Evolutionary conservation across 2,797 vertebrate genomes (phyloP).

Genomic region (Liasis olivaceus): DNA sequence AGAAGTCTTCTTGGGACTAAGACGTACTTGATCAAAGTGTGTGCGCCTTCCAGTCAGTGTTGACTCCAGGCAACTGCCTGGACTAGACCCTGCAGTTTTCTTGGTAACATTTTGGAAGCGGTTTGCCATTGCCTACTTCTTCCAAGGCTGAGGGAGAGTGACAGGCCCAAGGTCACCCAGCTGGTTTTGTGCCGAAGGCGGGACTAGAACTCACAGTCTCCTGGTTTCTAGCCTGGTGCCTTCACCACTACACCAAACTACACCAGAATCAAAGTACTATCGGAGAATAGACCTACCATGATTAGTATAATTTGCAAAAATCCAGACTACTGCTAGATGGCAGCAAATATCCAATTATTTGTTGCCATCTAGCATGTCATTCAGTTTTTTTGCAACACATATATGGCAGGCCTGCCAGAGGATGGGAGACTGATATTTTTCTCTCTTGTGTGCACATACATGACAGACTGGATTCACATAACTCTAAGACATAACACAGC

Average conservation of each 20-base stretch:
- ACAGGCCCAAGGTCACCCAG: neutral
- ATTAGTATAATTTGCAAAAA: neutral
- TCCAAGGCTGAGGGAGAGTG: neutral
- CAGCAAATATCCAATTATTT: neutral
- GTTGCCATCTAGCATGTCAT: neutral
- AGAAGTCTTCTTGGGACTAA: neutral
- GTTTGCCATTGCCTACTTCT: neutral
- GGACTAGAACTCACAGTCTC: neutral
- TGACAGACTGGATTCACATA: neutral
- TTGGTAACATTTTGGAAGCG: neutral
- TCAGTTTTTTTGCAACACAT: neutral
- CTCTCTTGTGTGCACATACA: neutral
- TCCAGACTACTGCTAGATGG: neutral
- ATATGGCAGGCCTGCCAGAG: neutral
- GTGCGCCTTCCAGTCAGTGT: neutral
- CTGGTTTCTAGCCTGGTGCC: neutral
- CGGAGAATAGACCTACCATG: neutral
- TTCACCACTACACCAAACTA: neutral
- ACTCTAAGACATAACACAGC: neutral
- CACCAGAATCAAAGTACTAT: neutral
- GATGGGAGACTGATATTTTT: neutral
- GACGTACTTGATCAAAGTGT: neutral
- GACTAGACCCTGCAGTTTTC: neutral
- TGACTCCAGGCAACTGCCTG: neutral
- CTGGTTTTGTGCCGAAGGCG: neutral